These are phyloP conservation scores for Tyrannus savana DNA, from an alignment of 2,113 vertebrate genomes.

Conservation along the genomic window DNA sequence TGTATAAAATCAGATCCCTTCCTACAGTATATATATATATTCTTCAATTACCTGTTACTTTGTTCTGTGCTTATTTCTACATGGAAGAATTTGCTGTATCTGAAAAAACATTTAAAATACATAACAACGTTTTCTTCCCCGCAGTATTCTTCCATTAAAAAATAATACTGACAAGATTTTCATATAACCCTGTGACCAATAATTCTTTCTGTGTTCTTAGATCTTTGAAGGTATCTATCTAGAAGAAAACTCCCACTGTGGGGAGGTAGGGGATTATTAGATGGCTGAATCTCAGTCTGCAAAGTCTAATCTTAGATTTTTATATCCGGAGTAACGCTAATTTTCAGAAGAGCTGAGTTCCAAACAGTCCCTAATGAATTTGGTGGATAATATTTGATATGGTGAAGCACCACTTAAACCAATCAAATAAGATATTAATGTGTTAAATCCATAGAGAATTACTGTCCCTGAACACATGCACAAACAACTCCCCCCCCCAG, in stretches of 20 bases:
- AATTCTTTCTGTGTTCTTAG: neutral
- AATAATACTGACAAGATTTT: neutral
- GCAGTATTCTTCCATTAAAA: neutral
- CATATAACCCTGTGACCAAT: neutral
- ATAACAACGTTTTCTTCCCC: neutral
- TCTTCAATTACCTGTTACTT: neutral
- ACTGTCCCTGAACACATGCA: neutral
- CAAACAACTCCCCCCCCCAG: rapidly evolving
- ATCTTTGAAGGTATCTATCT: neutral
- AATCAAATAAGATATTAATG: neutral
- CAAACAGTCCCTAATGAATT: neutral
- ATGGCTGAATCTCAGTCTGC: neutral
- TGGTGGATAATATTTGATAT: neutral
- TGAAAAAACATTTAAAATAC: neutral
- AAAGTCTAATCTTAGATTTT: neutral
- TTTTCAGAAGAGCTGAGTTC: neutral
- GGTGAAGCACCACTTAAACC: neutral
- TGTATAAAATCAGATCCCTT: neutral
- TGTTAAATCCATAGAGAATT: neutral
- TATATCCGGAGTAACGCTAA: neutral
- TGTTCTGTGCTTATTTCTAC: neutral
- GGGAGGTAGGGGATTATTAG: neutral
- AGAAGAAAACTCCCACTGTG: neutral
- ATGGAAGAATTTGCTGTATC: neutral
- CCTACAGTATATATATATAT: neutral